Base-by-base conservation (phyloP, 2,797 vertebrate genomes). In the Diplodus puntazzo region DNA sequence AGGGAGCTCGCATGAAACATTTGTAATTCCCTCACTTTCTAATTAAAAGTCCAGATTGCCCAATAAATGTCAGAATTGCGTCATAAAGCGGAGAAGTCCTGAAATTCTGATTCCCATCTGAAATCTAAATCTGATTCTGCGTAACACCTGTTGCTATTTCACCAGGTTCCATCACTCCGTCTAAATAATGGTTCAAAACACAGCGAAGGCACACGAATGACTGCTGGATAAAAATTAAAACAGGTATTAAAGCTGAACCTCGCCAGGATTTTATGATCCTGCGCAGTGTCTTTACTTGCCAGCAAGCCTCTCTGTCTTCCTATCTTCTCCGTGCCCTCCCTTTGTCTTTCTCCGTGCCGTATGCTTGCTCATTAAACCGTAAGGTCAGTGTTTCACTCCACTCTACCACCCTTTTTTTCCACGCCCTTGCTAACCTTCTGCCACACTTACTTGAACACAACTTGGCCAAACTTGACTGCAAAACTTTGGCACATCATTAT, bases 1-100 rank as follows among this genome's bases (percentile, higher is more conserved):
- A 75, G 79, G 78, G 68, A 74, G 82, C 79, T 84, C 78, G 81
- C 80, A 69, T 63, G 80, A 90, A 87, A 81, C 79, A 82, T 77
- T 80, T 77, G 74, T 85, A 86, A 93, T 84, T 91, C 84, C 91
- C 87, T 77, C 53, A 62, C 78, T 80, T 42, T 75, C 84, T 92
- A 88, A 93, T 94, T 94, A 92, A 85, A 90, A 88, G 78, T 81
- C 80, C 67, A 83, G 69, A 86, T 90, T 94, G 77, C 91, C 76
- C 73, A 86, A 90, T 87, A 86, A 75, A 83, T 87, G 81, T 90
- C 86, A 76, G 73, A 73, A 75, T 93, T 93, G 78, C 92, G 78
- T 92, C 90, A 90, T 79, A 52, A 65, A 81, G 79, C 62, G 20
- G 66, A 72, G 74, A 87, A 81, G 85, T 85, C 66, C 76, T 42